phyloP scores from a whole-genome alignment of 1,140 invertebrate genomes.

The Subanguina moxae region DNA sequence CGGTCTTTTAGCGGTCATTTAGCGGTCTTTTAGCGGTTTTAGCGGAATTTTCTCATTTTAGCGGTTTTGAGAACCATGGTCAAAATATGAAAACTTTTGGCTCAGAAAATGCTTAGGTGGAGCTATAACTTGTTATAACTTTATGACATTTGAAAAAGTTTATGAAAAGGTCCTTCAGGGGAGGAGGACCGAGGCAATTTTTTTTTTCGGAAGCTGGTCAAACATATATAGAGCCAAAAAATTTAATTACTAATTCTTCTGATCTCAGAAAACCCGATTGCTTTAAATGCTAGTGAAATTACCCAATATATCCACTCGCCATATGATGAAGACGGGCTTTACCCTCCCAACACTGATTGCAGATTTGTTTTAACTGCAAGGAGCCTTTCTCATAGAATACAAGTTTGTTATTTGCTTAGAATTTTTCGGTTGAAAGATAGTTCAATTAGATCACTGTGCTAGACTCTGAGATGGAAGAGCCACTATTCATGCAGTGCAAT shows the following conservation, averaged over 20 bases:
- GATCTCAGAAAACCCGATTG: constrained; percentile 36
- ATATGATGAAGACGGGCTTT: constrained; percentile 33
- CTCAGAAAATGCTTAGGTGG: too few species aligned
- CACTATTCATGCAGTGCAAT: constrained; percentile 42
- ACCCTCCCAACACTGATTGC: constrained; percentile 43
- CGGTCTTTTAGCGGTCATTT: too few species aligned
- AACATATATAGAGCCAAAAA: too few species aligned
- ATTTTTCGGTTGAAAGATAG: not conserved
- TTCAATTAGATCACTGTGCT: not conserved
- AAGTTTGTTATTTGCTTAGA: constrained; percentile 23
- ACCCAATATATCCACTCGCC: constrained; percentile 43
- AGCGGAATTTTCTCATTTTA: too few species aligned
- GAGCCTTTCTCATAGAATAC: constrained; percentile 29
- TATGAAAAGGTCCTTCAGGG: too few species aligned
- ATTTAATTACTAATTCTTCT: not conserved
- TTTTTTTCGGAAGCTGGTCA: too few species aligned
- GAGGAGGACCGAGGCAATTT: too few species aligned
- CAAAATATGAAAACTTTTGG: too few species aligned
- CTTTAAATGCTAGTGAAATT: constrained; percentile 18
- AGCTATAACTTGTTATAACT: too few species aligned
- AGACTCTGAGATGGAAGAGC: constrained; percentile 36
- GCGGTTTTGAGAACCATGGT: too few species aligned
- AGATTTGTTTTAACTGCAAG: constrained; percentile 35
- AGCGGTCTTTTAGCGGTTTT: too few species aligned
- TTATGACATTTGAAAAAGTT: too few species aligned